Evolutionary conservation across 2,113 vertebrate genomes (phyloP).

Genomic region (Pseudolaguvia tuberculata): DNA sequence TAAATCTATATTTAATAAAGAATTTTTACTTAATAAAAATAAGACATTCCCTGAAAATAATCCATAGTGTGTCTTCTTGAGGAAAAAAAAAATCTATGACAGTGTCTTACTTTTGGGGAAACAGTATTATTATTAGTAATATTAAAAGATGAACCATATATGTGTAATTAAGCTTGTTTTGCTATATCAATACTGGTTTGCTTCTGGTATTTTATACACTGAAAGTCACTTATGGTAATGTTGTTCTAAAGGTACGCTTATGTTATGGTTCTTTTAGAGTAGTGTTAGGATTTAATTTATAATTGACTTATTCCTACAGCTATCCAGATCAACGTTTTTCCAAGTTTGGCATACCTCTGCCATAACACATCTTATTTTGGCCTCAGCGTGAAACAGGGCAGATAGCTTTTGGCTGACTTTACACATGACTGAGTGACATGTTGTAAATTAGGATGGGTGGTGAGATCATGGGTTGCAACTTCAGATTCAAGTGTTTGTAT

Average conservation of each 20-base stretch:
- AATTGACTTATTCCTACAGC: background rate
- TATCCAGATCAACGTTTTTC: background rate
- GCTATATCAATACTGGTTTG: background rate
- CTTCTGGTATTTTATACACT: background rate
- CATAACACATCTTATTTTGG: conserved; percentile 60
- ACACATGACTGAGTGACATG: conserved; percentile 35
- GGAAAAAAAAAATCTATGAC: too few relatives aligned
- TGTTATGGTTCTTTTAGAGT: background rate
- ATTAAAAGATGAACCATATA: too few relatives aligned
- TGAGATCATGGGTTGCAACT: conserved; percentile 1
- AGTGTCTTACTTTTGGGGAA: too few relatives aligned
- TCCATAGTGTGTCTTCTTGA: too few relatives aligned
- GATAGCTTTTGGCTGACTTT: conserved; percentile 69
- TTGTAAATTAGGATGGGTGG: conserved; percentile 39
- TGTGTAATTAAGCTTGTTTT: background rate
- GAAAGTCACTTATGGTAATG: background rate
- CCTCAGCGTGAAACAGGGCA: conserved; percentile 53
- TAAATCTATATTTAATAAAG: too few relatives aligned
- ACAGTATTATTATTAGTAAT: too few relatives aligned
- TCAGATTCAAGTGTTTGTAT: background rate
- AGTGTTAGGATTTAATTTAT: background rate
- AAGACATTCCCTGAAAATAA: too few relatives aligned
- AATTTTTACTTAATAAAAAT: too few relatives aligned
- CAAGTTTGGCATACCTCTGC: conserved; percentile 48
- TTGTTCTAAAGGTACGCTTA: background rate